Evolutionary conservation across 2,797 vertebrate species (phyloP).

Genomic region (Pseudochirops cupreus): DNA sequence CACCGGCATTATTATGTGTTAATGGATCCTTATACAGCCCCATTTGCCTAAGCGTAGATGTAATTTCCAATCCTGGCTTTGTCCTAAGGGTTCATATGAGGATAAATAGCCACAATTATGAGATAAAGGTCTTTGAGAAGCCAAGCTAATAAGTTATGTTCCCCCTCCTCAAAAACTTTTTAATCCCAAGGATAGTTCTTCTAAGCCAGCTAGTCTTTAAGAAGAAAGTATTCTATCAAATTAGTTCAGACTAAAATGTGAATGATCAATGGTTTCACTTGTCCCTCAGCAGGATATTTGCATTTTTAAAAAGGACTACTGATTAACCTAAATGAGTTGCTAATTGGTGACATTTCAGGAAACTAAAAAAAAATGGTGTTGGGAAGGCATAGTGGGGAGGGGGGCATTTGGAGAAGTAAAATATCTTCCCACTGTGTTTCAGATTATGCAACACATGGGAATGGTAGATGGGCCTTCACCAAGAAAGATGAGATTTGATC

Average conservation of each 20-base stretch:
- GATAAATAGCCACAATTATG: not conserved
- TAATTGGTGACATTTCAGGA: slow-evolving; percentile 1
- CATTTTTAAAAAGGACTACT: not conserved
- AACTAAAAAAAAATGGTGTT: not conserved
- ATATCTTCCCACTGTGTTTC: not conserved
- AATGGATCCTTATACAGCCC: not conserved
- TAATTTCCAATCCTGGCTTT: not conserved
- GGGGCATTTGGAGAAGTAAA: not conserved
- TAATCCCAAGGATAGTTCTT: not conserved
- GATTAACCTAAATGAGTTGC: not conserved
- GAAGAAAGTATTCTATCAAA: not conserved
- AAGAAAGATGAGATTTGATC: not conserved
- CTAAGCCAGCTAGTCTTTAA: not conserved
- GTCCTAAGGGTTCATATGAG: not conserved
- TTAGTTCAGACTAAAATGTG: not conserved
- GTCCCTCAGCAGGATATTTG: slow-evolving; percentile 4
- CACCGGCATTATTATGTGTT: not conserved
- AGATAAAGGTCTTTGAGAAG: not conserved
- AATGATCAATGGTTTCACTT: not conserved
- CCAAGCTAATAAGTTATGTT: not conserved
- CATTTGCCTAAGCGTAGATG: not conserved
- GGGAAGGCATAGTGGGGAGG: not conserved
- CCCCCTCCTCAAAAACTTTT: not conserved
- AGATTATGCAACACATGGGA: not conserved
- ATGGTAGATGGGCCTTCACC: not conserved